Evolutionary conservation across 2,888 invertebrate genomes (phyloP), one percentile per base, ranked within the genome.

Genomic region (Napeogenes sylphis): DNA sequence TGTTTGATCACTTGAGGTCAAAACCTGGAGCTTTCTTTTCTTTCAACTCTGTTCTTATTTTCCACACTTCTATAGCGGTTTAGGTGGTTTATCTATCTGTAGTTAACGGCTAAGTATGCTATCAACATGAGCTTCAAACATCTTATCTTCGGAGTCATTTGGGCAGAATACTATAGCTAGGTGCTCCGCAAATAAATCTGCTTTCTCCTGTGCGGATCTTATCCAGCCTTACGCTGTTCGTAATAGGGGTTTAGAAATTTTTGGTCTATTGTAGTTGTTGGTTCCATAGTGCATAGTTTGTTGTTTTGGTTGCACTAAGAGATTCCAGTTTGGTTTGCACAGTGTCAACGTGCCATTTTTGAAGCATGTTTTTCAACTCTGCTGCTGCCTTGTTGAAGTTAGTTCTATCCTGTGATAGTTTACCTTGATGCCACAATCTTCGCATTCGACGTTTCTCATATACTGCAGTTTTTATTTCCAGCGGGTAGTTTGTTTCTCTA

Each of bases 21-120:
- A 64, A 73, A 2, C 68, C 70, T 6, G 70, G 70, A 13, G 70
- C 69, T 56, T 70, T 71, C 42, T 67, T 45, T 70, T 45, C 51
- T 5, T 42, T 66, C 51, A 68, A 59, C 10, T 56, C 10, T 38
- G 30, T 45, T 8, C 57, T 32, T n/a, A 12, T 12, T 32, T 14
- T 30, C 8, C 13, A 10, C 6, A 61, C 21, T 54, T 68, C 66
- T 35, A 4, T n/a, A 3, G 35, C 33, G 21, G 46, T 55, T 33
- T 45, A 13, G 47, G 46, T 2, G 63, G 61, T 13, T 32, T 21
- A n/a, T 21, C 33, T 14, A 63, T 4, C 35, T 58, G 47, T n/a
- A 33, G 47, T 35, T 58, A 21, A 33, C 63, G 56, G 21, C 4
- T 46, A 4, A 56, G 30, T 35, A 12, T 45, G 3, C 5, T 2